Percentiles rank a stretch among this genome's conserved stretches.
These are phyloP conservation scores for Oncorhynchus kisutch DNA, from an alignment of 2,113 vertebrate genomes.

Conservation along the genomic window DNA sequence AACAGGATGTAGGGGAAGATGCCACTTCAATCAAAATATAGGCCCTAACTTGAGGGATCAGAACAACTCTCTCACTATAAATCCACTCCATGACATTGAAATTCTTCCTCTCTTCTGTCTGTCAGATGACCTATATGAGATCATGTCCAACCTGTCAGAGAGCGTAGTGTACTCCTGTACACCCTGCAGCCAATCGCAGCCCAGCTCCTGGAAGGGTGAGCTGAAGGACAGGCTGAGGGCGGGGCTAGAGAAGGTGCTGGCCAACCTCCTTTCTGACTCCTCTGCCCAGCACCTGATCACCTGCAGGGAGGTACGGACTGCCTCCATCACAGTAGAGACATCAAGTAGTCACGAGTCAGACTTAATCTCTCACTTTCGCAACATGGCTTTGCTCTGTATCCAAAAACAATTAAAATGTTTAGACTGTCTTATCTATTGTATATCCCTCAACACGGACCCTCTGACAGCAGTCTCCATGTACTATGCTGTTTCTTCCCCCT, in stretches of 20 bases:
- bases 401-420: no score
- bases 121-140: slow-evolving; percentile 82
- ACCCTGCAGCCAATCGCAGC: slow-evolving; percentile 70
- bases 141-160: slow-evolving; percentile 75
- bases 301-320: slow-evolving; percentile 71
- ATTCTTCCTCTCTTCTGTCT: background rate
- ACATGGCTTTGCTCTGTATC: no score
- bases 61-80: background rate
- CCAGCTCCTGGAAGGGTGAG: slow-evolving; percentile 73
- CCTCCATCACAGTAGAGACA: background rate
- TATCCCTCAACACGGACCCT: no score
- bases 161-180: slow-evolving; percentile 78
- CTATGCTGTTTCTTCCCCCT: slow-evolving; percentile 3
- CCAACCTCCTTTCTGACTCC: slow-evolving; percentile 67
- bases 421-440: no score
- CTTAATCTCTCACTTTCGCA: background rate
- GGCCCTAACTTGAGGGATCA: no score
- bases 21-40: no score
- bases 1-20: no score
- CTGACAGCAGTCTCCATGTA: background rate
- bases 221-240: slow-evolving; percentile 71
- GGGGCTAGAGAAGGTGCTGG: slow-evolving; percentile 76
- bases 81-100: no score
- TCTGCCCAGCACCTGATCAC: slow-evolving; percentile 67
- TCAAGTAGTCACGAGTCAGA: background rate